A percentile compares a stretch with the other conserved stretches of the same genome.
Conservation (phyloP, 2,888 invertebrate species). For the Callosobruchus maculatus region DNA sequence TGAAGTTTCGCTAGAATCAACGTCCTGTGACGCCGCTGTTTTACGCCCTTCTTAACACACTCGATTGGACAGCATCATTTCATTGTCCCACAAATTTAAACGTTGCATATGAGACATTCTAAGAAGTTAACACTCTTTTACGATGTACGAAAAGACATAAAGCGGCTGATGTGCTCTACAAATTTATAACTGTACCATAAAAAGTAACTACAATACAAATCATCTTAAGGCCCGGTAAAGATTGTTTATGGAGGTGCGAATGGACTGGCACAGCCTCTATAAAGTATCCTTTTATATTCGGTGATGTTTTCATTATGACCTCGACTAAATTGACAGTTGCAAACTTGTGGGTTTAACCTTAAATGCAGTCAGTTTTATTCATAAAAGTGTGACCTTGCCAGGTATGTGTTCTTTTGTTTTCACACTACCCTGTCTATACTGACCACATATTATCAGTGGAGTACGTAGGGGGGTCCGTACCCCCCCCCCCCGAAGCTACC, state of each 20-base stretch:
- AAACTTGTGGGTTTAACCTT: neutral
- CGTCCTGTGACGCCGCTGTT: neutral
- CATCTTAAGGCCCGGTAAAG: neutral
- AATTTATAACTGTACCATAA: neutral
- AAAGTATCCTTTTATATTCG: neutral
- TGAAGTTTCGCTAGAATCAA: too few relatives aligned
- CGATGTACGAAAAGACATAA: constrained; percentile 25
- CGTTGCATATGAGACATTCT: neutral
- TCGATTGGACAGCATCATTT: neutral
- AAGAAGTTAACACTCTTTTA: constrained; percentile 26
- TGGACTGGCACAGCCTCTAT: neutral
- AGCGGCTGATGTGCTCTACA: neutral
- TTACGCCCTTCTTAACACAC: neutral
- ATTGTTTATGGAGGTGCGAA: neutral
- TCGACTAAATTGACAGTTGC: neutral
- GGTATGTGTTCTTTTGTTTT: too few relatives aligned
- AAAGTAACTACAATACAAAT: neutral
- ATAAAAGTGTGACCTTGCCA: neutral
- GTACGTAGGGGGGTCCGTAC: too few relatives aligned
- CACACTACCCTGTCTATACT: too few relatives aligned
- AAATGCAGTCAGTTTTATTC: neutral
- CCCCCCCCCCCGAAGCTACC: too few relatives aligned
- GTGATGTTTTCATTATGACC: neutral
- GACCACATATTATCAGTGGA: too few relatives aligned
- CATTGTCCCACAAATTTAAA: neutral